Base-by-base conservation (phyloP, 2,888 invertebrate genomes). In the Synanthedon formicaeformis region DNA sequence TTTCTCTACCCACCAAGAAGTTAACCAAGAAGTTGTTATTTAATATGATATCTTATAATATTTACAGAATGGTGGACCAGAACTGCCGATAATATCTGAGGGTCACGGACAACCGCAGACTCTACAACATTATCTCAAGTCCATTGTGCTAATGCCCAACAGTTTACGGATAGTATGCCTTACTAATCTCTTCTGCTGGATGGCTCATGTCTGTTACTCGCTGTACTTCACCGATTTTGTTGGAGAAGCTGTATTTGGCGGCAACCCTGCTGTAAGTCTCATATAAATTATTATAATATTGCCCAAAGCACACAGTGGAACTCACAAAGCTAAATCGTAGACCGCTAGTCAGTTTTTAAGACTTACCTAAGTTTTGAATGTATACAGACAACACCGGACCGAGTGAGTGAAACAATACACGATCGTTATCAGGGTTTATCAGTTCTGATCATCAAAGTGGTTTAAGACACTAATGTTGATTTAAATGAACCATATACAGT, bases 161-260 rank as follows among this genome's bases (percentile, higher is more conserved):
- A 96, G 96, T 0, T 86, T 98, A 59, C 89, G 93, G 40, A 91
- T 96, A 69, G 90, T 98, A 11, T 98, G 98, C 69, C 73, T 97
- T 57, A 98, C 98, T 12, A 98, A 98, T 85, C 89, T 98, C 41
- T 98, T 98, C 81, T 97, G 97, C 72, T 98, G 98, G 98, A 98
- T 97, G 97, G 96, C 97, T 0, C 94, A 98, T 64, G 97, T 98
- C 50, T 97, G 97, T 76, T 98, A 98, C 74, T 97, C 97, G 0
- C 86, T 98, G 5, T 98, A 97, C 78, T 98, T 98, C 77, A 98
- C 98, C 0, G 97, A 98, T 81, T 98, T 97, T 70, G 98, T 96
- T 2, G 96, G 96, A 0, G 96, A 97, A 78, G 92, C 95, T 11
- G 95, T 96, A 14, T 97, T 94, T 72, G 90, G 90, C n/a, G 96